phyloP scores from a whole-genome alignment of 2,113 vertebrate species.

The Cephalopterus ornatus region DNA sequence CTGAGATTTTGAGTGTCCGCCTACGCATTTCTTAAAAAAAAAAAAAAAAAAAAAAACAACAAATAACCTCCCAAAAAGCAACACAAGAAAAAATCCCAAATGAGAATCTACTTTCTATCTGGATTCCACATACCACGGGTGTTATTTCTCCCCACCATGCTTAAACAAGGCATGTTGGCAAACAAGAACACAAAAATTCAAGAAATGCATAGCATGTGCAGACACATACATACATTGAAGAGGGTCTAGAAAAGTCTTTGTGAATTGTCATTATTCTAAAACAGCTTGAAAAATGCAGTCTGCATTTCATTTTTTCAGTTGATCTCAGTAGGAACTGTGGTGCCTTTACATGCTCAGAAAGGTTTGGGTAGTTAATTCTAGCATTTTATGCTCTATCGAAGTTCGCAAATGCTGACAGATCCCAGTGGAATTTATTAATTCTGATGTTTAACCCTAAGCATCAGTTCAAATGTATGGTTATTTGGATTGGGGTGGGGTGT shows the following conservation, averaged over 20 bases:
- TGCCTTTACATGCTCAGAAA: not conserved
- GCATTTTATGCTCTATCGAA: constrained; percentile 52
- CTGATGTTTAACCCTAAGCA: constrained; percentile 53
- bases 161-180: not conserved
- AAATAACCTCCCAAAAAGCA: not conserved
- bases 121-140: not conserved
- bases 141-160: not conserved
- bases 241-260: not conserved
- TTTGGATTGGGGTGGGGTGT: not conserved
- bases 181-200: not conserved
- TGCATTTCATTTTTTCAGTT: not conserved
- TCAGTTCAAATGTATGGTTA: constrained; percentile 21
- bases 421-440: constrained; percentile 57
- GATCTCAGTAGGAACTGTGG: not conserved
- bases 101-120: not conserved
- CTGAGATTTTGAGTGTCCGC: not conserved
- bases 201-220: not conserved
- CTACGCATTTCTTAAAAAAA: not conserved
- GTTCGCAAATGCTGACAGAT: constrained; percentile 48
- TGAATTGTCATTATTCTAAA: not conserved
- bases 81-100: not conserved
- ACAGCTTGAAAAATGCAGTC: not conserved
- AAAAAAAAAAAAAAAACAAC: not conserved
- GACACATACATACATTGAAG: not conserved
- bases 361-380: constrained; percentile 48